Conservation (phyloP, 2,113 vertebrate species). For the Campylomormyrus numenius region DNA sequence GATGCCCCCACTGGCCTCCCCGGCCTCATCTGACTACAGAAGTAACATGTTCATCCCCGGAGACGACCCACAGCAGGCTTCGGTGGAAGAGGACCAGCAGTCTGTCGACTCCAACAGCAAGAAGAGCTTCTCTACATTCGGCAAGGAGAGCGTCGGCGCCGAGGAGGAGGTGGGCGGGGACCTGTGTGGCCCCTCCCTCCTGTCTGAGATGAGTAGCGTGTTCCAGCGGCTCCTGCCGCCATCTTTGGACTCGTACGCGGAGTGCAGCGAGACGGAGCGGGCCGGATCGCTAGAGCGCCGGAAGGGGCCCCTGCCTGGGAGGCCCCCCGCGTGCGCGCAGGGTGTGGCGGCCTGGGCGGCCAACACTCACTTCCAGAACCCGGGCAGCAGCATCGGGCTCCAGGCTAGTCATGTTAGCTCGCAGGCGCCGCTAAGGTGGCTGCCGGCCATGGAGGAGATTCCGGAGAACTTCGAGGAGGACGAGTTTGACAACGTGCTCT, state of each 20-base stretch:
- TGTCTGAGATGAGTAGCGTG: slow-evolving; percentile 92
- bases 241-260: slow-evolving; percentile 73
- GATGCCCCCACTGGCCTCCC: slow-evolving; percentile 85
- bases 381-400: slow-evolving; percentile 61
- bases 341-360: slow-evolving; percentile 94
- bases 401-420: slow-evolving; percentile 69
- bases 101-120: slow-evolving; percentile 68
- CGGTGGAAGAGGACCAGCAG: slow-evolving; percentile 60
- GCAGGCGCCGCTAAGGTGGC: slow-evolving; percentile 85
- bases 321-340: slow-evolving; percentile 75
- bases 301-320: slow-evolving; percentile 74
- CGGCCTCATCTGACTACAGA: slow-evolving; percentile 77
- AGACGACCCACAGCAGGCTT: slow-evolving; percentile 66
- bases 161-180: slow-evolving; percentile 35
- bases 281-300: slow-evolving; percentile 76
- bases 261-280: slow-evolving; percentile 67
- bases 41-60: slow-evolving; percentile 94
- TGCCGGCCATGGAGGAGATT: slow-evolving; percentile 98
- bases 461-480: slow-evolving; percentile 96
- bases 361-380: slow-evolving; percentile 92
- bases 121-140: slow-evolving; percentile 91
- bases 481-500: slow-evolving; percentile 88
- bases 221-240: slow-evolving; percentile 87
- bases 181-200: slow-evolving; percentile 64
- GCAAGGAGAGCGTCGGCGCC: slow-evolving; percentile 69